These are phyloP conservation scores for Trachelus tabidus DNA, from an alignment of 2,888 invertebrate species.

Conservation along the genomic window DNA sequence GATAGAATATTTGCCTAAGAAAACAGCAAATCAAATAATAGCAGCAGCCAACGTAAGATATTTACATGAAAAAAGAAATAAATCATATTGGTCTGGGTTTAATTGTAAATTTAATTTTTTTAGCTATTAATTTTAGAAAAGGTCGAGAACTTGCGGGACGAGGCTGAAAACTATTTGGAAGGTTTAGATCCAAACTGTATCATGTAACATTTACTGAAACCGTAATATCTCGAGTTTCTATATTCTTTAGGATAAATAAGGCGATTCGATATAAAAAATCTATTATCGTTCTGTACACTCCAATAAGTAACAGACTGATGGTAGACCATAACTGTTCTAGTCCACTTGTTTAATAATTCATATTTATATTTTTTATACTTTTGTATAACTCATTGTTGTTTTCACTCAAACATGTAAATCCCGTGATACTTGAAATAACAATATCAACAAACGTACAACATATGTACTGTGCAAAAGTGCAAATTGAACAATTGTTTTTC, in stretches of 20 bases:
- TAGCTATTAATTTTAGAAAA: slow-evolving; percentile 85
- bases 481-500: background rate
- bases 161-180: slow-evolving; percentile 81
- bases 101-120: slow-evolving; percentile 48
- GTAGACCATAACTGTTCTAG: background rate
- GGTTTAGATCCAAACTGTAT: slow-evolving; percentile 57
- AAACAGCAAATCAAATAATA: slow-evolving; percentile 83
- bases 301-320: background rate
- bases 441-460: background rate
- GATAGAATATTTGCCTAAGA: slow-evolving; percentile 79
- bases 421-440: background rate
- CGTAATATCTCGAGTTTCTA: background rate
- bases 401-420: background rate
- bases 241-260: background rate
- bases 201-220: background rate
- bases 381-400: background rate
- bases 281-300: background rate
- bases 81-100: slow-evolving; percentile 4
- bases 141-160: slow-evolving; percentile 87
- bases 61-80: background rate
- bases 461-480: background rate
- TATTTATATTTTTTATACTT: background rate
- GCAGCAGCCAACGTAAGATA: slow-evolving; percentile 83
- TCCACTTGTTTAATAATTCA: background rate
- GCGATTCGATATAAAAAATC: background rate